A percentile compares a stretch with the other conserved stretches of the same genome.
phyloP scores from a whole-genome alignment of 2,888 invertebrate genomes.

The Lycophotia porphyrea region DNA sequence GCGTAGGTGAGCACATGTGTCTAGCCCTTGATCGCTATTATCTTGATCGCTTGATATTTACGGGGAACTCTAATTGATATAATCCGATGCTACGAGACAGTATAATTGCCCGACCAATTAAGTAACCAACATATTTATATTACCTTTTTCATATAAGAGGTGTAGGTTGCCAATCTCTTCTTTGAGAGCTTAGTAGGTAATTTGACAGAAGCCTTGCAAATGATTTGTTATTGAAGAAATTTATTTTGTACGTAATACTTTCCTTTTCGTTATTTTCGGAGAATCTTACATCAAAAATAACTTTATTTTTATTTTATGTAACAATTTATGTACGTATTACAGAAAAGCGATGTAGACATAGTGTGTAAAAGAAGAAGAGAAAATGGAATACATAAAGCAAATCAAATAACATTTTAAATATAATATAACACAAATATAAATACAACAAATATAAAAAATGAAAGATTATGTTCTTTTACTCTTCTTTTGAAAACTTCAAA shows the following conservation, averaged over 20 bases:
- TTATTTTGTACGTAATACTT: background rate
- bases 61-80: conserved; percentile 49
- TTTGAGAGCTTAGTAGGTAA: conserved; percentile 33
- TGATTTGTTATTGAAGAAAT: background rate
- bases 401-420: too few species aligned
- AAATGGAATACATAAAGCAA: background rate
- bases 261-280: background rate
- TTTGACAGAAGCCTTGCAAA: conserved; percentile 32
- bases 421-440: too few species aligned
- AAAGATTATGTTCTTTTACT: background rate
- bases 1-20: conserved; percentile 11
- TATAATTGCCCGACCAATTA: conserved; percentile 53
- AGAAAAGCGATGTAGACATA: background rate
- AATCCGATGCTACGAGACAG: conserved; percentile 43
- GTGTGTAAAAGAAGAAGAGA: background rate
- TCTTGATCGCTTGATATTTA: conserved; percentile 32
- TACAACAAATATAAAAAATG: background rate
- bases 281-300: background rate
- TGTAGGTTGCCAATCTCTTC: conserved; percentile 27
- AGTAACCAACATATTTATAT: conserved; percentile 7
- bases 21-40: conserved; percentile 22
- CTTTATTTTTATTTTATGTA: background rate
- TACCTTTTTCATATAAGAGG: conserved; percentile 23
- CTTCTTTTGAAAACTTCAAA: background rate
- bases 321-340: background rate